A percentile compares a stretch with the other conserved stretches of the same genome.
Conservation (phyloP, 2,797 vertebrate species). For the Parauchenoglanis punctatus region DNA sequence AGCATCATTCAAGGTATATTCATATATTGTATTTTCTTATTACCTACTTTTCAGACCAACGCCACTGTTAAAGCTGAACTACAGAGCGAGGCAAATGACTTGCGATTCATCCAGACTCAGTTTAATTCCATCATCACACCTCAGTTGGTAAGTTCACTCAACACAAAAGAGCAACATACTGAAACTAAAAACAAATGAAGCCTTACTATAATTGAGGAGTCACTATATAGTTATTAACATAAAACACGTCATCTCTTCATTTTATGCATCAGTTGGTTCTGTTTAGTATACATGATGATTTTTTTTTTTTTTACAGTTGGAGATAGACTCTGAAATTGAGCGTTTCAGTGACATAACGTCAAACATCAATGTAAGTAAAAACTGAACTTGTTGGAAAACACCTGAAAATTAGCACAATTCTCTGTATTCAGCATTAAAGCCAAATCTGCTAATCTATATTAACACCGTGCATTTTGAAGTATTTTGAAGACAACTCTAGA, state of each 20-base stretch:
- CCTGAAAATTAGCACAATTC: neutral
- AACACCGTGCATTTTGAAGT: neutral
- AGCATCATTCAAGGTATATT: neutral
- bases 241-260: neutral
- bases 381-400: neutral
- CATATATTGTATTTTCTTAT: neutral
- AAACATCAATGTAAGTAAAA: conserved; percentile 73
- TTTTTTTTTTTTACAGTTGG: conserved; percentile 58
- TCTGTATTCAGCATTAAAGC: neutral
- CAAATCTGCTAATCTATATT: neutral
- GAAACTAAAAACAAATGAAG: neutral
- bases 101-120: conserved; percentile 67
- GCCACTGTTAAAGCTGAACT: neutral
- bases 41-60: conserved; percentile 48
- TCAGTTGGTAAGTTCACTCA: conserved; percentile 66
- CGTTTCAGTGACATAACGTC: conserved; percentile 57
- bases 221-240: neutral
- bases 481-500: neutral
- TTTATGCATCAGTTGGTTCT: neutral
- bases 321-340: conserved; percentile 60
- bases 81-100: conserved; percentile 38
- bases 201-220: neutral
- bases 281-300: neutral
- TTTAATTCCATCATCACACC: conserved; percentile 66
- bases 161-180: neutral